Evolutionary conservation across 2,113 vertebrate genomes (phyloP).

Genomic region (Mustelus asterias): DNA sequence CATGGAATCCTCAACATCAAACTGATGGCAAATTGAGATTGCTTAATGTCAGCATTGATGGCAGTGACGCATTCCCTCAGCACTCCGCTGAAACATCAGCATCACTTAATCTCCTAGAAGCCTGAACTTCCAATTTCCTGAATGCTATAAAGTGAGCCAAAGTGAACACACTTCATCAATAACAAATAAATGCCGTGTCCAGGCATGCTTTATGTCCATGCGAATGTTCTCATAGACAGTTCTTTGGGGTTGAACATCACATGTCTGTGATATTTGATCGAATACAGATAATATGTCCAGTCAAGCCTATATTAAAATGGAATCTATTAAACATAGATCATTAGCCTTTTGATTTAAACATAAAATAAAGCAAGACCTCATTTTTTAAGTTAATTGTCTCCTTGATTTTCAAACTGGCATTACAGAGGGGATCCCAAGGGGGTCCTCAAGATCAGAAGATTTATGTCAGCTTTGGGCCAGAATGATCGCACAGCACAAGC

Average conservation of each 20-base stretch:
- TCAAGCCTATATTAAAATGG: not conserved
- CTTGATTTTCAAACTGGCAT: not conserved
- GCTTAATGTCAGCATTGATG: not conserved
- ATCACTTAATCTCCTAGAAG: not conserved
- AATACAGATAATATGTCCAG: not conserved
- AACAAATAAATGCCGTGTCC: not conserved
- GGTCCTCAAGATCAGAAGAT: not conserved
- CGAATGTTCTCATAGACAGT: not conserved
- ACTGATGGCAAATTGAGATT: not conserved
- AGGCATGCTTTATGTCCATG: not conserved
- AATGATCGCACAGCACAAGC: not conserved
- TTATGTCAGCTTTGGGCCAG: not conserved
- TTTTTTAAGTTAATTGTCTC: not conserved
- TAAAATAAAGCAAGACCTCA: not conserved
- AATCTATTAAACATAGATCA: not conserved
- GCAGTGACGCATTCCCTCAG: not conserved
- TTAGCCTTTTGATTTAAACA: not conserved
- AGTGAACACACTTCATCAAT: not conserved
- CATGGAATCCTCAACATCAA: not conserved
- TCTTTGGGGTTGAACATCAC: not conserved
- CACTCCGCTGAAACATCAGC: not conserved
- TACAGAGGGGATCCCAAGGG: not conserved
- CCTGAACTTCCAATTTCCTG: not conserved
- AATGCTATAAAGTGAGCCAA: not conserved
- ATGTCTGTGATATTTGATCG: not conserved